Evolutionary conservation across 2,797 vertebrate genomes (phyloP).

Genomic region (Tauraco hartlaubi): DNA sequence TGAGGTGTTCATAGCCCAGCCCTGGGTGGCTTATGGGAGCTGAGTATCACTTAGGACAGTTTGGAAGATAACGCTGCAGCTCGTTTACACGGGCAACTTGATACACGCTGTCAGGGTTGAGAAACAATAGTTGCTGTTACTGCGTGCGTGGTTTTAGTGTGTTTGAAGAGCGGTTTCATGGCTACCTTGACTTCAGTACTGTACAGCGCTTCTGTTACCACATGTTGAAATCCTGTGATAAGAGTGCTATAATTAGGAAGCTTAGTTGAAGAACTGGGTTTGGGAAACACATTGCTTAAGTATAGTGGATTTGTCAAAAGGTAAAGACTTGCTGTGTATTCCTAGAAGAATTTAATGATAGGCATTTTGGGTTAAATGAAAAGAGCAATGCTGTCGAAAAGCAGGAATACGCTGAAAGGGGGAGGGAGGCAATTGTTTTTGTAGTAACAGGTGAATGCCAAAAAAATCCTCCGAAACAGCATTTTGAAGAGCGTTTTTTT

Average conservation of each 20-base stretch:
- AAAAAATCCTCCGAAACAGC: neutral
- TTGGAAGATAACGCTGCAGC: neutral
- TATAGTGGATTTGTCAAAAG: neutral
- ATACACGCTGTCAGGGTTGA: neutral
- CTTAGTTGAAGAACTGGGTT: neutral
- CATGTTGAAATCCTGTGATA: neutral
- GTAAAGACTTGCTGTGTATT: neutral
- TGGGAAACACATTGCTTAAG: neutral
- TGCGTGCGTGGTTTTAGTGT: rapidly evolving
- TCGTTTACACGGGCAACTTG: rapidly evolving
- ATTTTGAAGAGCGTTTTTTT: neutral
- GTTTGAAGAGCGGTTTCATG: neutral
- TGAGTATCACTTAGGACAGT: neutral
- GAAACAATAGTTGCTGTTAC: rapidly evolving
- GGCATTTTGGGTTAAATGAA: neutral
- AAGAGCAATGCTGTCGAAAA: neutral
- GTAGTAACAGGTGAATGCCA: neutral
- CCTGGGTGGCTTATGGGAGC: neutral
- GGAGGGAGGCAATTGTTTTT: neutral
- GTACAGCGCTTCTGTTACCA: neutral
- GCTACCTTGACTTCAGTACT: neutral
- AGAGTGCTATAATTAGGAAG: neutral
- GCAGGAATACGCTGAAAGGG: neutral
- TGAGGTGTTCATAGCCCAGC: neutral
- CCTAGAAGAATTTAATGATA: neutral